Percentiles rank a stretch among this genome's conserved stretches.
Evolutionary conservation across 2,113 vertebrate species (phyloP).

Genomic region (Oreochromis aureus): DNA sequence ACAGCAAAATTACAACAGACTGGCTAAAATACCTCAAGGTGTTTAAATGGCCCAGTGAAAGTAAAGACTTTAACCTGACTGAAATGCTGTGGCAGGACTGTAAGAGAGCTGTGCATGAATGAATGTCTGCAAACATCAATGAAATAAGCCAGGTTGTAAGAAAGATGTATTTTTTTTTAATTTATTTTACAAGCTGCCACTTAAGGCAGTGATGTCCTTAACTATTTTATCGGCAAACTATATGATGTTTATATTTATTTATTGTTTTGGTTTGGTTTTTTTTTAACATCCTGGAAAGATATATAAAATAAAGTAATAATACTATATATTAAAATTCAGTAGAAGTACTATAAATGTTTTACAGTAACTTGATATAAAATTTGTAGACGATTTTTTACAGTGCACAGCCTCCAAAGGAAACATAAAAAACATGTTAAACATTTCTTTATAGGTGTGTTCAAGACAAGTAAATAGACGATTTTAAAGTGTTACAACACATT

Average conservation of each 20-base stretch:
- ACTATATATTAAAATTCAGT: not conserved
- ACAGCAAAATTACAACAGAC: not conserved
- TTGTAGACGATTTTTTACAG: not conserved
- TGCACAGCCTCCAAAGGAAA: not conserved
- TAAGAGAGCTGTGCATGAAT: not conserved
- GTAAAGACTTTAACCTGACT: not conserved
- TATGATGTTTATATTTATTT: not conserved
- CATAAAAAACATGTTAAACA: not conserved
- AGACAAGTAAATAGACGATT: not conserved
- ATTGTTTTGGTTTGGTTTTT: fast-evolving
- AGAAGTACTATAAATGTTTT: not conserved
- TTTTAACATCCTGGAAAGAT: not conserved
- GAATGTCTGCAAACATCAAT: not conserved
- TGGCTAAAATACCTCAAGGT: not conserved
- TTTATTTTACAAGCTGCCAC: not conserved
- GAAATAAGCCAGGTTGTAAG: not conserved
- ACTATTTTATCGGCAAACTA: not conserved
- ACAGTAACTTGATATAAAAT: not conserved
- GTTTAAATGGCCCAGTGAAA: not conserved
- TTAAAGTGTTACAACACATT: not conserved
- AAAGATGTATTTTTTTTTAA: fast-evolving
- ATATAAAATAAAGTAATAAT: not conserved
- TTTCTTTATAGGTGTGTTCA: not conserved
- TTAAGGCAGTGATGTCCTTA: not conserved
- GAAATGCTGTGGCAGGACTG: not conserved